Evolutionary conservation across 2,113 vertebrate genomes (phyloP), one percentile per base, ranked within the genome.

Genomic region (Stegostoma tigrinum): DNA sequence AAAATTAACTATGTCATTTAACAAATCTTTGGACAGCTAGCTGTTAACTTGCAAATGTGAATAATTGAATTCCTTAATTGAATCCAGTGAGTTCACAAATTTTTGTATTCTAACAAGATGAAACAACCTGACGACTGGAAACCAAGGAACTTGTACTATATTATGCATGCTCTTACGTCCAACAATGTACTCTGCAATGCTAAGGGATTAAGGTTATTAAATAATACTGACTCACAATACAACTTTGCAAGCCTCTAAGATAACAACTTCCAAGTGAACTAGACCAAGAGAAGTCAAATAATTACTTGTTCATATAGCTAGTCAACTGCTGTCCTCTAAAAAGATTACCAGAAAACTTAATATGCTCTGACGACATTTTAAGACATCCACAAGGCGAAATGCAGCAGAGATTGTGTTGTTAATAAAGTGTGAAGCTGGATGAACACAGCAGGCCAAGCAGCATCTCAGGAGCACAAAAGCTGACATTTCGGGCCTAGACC

Each of bases 191-290:
- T 14, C 17, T 64, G 87, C 55, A 90, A 64, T 3, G 19, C 87
- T 6, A 0, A 64, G 55, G 14, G 34, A 30, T n/a, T 64, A 52
- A 89, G 23, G 45, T 89, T 75, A 90, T 90, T 90, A 61, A 30
- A n/a, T 90, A 48, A 86, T 23, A 48, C 42, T 64, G 27, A 90
- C 64, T 90, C 70, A 38, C 38, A 64, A 12, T 10, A 23, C 42
- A 67, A 94, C n/a, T 64, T 64, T 23, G 21, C n/a, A 94, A 94
- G 64, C 23, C 17, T 38, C 89, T 94, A n/a, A 68, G 6, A 38
- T 67, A n/a, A 94, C 90, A 67, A 94, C 55, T 94, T n/a, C 61
- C 64, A 94, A 94, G 61, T 6, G n/a, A 94, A 38, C 66, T 24
- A 42, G 61, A 61, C 89, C 17, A 64, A 12, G 34, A 68, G 21